Conservation (phyloP, 2,888 invertebrate species). For the Oligia fasciuncula region DNA sequence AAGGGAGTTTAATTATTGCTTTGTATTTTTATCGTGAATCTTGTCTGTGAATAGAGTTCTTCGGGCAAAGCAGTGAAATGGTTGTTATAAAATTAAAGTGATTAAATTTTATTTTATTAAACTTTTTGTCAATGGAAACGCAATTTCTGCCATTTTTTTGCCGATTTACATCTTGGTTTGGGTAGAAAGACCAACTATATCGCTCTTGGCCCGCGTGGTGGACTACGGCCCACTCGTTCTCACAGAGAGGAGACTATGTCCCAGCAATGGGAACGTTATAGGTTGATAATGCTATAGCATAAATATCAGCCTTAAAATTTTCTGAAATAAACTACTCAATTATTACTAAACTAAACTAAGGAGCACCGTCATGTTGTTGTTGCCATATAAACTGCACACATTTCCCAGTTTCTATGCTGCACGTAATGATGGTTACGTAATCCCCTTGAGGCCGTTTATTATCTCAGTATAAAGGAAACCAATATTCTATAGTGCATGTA, state of each 20-base stretch:
- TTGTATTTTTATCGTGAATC: constrained; percentile 25
- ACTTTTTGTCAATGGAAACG: not conserved
- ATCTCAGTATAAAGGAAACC: not conserved
- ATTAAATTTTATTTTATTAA: not conserved
- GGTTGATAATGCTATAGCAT: not conserved
- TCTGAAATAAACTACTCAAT: not conserved
- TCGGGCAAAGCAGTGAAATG: not conserved
- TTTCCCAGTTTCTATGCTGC: not conserved
- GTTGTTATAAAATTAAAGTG: not conserved
- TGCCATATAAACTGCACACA: not conserved
- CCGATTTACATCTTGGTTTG: not conserved
- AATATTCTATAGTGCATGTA: not conserved
- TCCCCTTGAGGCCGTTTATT: constrained; percentile 6
- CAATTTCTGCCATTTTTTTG: not conserved
- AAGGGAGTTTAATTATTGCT: constrained; percentile 43
- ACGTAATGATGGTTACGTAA: constrained; percentile 1
- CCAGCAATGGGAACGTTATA: not conserved
- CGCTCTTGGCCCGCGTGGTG: not conserved
- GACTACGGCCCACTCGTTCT: not conserved
- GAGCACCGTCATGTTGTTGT: not conserved
- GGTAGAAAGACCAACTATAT: not conserved
- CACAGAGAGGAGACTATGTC: not conserved
- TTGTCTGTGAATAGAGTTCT: constrained; percentile 16
- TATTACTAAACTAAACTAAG: not conserved
- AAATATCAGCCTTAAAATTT: not conserved